Conservation (phyloP, 2,888 invertebrate species). For the Agrochola lota region DNA sequence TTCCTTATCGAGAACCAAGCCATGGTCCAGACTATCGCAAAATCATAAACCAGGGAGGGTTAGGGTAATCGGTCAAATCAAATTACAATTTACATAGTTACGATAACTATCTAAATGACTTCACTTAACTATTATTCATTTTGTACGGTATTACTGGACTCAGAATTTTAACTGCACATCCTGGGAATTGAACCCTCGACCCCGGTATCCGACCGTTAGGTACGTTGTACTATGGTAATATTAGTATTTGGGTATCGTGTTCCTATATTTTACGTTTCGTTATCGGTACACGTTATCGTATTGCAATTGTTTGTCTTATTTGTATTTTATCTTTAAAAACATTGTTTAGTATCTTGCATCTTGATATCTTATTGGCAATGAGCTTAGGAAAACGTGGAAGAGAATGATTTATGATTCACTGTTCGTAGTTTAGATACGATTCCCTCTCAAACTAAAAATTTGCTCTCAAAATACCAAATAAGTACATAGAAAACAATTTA, state of each 20-base stretch:
- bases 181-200: constrained; percentile 76
- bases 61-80: constrained; percentile 41
- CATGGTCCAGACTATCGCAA: neutral
- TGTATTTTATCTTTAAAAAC: constrained; percentile 34
- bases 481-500: too few species aligned
- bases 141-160: constrained; percentile 57
- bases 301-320: constrained; percentile 21
- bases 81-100: constrained; percentile 49
- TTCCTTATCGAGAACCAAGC: too few species aligned
- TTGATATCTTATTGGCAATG: constrained; percentile 25
- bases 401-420: constrained; percentile 8
- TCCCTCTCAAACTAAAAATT: too few species aligned
- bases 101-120: constrained; percentile 62
- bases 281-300: constrained; percentile 32
- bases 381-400: neutral
- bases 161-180: constrained; percentile 66
- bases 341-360: constrained; percentile 20
- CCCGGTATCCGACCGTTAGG: constrained; percentile 67
- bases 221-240: constrained; percentile 60
- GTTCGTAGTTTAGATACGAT: neutral
- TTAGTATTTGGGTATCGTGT: constrained; percentile 54
- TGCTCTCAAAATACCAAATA: too few species aligned
- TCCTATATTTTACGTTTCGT: constrained; percentile 38
- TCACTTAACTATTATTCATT: constrained; percentile 59
- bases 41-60: neutral